Evolutionary conservation across 2,113 vertebrate species (phyloP), one percentile per base, ranked within the genome.

Genomic region (Aviceda subcristata): DNA sequence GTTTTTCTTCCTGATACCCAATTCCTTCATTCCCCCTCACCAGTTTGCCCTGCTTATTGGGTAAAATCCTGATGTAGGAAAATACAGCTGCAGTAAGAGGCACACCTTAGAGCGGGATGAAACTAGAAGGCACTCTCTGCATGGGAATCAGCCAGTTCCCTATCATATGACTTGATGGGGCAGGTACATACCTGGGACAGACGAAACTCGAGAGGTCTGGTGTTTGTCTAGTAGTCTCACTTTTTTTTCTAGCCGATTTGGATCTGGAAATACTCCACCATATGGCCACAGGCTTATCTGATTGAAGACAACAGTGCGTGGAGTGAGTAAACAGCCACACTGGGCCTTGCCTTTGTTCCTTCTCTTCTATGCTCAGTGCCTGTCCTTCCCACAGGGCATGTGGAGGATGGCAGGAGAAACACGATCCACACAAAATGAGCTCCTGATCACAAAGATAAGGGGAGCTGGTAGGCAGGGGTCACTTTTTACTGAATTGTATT

Each of bases 211-310:
- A 94, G 94, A 88, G 68, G 10, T 86, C 22, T 57, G 59, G 11
- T 69, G 90, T 92, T 94, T 88, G 90, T 91, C 95, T 90, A 7
- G 0, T 4, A n/a, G 57, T 10, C 71, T 96, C 24, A 0, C 56
- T 72, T 38, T 55, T 55, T 69, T 55, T 86, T 36, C 82, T 90
- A 95, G 59, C 63, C 74, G 90, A 46, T 81, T 50, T 43, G 85
- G 53, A 77, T 16, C 75, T 95, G 86, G 94, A 94, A 96, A 66
- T 59, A 19, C 81, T 95, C 86, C 72, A 86, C 84, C 55, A 3
- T 30, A 38, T 1, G 85, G 88, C 87, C 75, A 78, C 53, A 6
- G 86, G 72, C 83, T 95, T 96, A 96, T 97, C 96, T 94, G 96
- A 97, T 96, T 5, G 10, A 22, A 73, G 91, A 96, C 73, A 91